Evolutionary conservation across 1,140 invertebrate genomes (phyloP).

Genomic region (Maconellicoccus hirsutus): DNA sequence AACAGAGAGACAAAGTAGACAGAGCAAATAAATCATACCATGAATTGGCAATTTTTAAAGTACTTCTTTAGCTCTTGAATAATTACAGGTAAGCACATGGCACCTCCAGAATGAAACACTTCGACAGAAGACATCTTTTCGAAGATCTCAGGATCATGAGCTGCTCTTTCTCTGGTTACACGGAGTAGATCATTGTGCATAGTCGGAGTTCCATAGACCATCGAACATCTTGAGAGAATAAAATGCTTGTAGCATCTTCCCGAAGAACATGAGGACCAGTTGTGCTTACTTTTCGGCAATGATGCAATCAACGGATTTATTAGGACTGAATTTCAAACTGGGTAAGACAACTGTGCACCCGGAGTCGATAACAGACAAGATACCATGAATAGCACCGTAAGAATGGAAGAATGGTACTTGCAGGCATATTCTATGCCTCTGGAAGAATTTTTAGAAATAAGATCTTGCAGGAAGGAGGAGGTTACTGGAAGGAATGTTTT

Average conservation of each 20-base stretch:
- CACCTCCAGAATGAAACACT: neutral
- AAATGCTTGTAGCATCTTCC: slow-evolving; percentile 33
- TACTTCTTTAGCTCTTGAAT: neutral
- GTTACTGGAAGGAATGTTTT: too few relatives aligned
- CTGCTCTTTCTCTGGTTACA: slow-evolving; percentile 13
- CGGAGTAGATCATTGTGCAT: slow-evolving; percentile 78
- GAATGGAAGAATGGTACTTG: slow-evolving; percentile 89
- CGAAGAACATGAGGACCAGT: too few relatives aligned
- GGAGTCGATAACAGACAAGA: slow-evolving; percentile 46
- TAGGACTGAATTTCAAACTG: slow-evolving; percentile 51
- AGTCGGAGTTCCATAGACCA: slow-evolving; percentile 84
- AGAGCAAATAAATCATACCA: too few relatives aligned
- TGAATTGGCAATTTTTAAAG: neutral
- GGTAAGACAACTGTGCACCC: slow-evolving; percentile 62
- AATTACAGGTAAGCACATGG: neutral
- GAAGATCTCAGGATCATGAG: neutral
- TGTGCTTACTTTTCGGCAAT: slow-evolving; percentile 52
- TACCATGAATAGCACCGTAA: slow-evolving; percentile 66
- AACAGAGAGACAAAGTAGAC: too few relatives aligned
- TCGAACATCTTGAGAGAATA: too few relatives aligned
- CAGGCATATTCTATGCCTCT: slow-evolving; percentile 45
- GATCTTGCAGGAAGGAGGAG: neutral
- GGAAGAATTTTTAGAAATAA: neutral
- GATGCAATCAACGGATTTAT: slow-evolving; percentile 52
- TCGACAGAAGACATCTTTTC: neutral